phyloP scores from a whole-genome alignment of 2,888 invertebrate species.

The Bruchidius siliquastri region DNA sequence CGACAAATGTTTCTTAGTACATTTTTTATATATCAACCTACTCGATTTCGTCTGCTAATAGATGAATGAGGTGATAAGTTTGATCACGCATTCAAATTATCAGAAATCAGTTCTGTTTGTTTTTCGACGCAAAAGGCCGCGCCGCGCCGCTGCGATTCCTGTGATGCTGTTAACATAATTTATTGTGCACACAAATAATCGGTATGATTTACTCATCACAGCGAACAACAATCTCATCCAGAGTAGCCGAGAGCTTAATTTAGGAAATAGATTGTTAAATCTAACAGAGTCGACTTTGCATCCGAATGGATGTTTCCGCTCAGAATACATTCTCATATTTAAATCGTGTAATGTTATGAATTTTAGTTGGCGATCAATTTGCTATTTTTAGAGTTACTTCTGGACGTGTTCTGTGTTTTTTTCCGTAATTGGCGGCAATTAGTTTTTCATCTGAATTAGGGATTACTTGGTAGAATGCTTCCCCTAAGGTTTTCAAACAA shows the following conservation, averaged over 20 bases:
- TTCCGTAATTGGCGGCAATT: no score
- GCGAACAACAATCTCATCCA: constrained; percentile 39
- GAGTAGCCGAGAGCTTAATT: constrained; percentile 45
- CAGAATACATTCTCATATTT: constrained; percentile 48
- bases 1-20: no score
- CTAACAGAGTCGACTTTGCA: constrained; percentile 48
- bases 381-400: neutral
- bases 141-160: constrained; percentile 21
- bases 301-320: constrained; percentile 50
- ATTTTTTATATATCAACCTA: no score
- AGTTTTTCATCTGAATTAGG: no score
- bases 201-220: constrained; percentile 18
- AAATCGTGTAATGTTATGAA: constrained; percentile 49
- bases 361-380: constrained; percentile 36
- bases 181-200: constrained; percentile 13
- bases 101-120: neutral
- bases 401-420: neutral
- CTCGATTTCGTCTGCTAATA: no score
- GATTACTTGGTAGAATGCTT: no score
- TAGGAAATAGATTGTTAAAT: constrained; percentile 52
- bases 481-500: no score
- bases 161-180: constrained; percentile 18
- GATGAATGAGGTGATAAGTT: no score
- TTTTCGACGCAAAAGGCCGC: constrained; percentile 23
- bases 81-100: neutral